Evolutionary conservation across 2,888 invertebrate species (phyloP), one percentile per base, ranked within the genome.

Genomic region (Timandra comae): DNA sequence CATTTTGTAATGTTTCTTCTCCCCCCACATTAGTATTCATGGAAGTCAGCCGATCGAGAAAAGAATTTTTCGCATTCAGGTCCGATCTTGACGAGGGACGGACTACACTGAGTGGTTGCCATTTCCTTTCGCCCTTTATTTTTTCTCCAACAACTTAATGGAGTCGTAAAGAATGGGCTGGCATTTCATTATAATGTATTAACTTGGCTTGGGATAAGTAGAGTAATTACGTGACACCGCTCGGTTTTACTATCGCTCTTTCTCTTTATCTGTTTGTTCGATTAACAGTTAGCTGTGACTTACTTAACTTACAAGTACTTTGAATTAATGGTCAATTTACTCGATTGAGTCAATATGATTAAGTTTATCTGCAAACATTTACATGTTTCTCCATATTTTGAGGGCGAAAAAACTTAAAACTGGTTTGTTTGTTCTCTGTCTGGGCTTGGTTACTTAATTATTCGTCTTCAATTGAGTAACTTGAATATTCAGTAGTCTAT

Each of bases 21-120:
- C 70, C 66, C 68, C 44, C 47, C 46, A 59, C 76, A 82, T 82
- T 82, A 84, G 82, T 80, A 84, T 84, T 81, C 84, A 84, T 80
- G 72, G 73, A 75, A 80, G 73, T 76, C 76, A 76, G 67, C 75
- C 81, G 77, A 80, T 82, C 70, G 80, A 74, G 78, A 75, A 80
- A 78, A 79, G 76, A 77, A 79, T 78, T 77, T 46, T 72, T 74
- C 72, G 63, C 71, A 65, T 71, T 66, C 69, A 65, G 58, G 68
- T 61, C 72, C 71, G 63, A 70, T 73, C 71, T 70, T 73, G 74
- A 74, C 71, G 71, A 65, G 68, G 68, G 72, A 68, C 69, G 62
- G 68, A 70, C 70, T 58, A 43, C 53, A 59, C 64, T 70, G 73
- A 80, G 79, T 79, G 77, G 73, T 70, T 68, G 69, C 75, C 73